Conservation (phyloP, 1,140 invertebrate genomes). For the Littorina saxatilis region DNA sequence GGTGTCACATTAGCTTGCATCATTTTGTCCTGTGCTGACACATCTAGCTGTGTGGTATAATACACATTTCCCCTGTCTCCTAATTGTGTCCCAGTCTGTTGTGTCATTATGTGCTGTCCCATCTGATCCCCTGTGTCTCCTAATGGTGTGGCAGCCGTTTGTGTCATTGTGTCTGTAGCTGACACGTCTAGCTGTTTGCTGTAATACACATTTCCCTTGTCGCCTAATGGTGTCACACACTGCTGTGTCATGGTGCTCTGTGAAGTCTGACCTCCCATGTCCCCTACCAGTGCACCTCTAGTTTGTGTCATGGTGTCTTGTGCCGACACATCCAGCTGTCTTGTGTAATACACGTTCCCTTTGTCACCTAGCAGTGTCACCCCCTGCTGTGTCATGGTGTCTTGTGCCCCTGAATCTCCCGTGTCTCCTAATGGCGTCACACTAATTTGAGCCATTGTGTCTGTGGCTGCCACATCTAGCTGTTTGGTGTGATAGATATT, state of each 20-base stretch:
- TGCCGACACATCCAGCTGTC: slow-evolving; percentile 26
- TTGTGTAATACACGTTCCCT: slow-evolving; percentile 21
- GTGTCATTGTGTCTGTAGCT: neutral
- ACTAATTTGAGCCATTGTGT: neutral
- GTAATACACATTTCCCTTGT: neutral
- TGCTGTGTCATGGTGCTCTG: slow-evolving; percentile 13
- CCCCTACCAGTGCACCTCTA: too few relatives aligned
- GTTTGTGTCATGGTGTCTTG: neutral
- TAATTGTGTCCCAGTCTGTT: neutral
- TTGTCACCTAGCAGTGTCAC: neutral
- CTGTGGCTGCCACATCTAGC: slow-evolving; percentile 10
- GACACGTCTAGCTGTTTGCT: neutral
- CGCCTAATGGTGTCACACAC: neutral
- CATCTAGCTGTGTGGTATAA: too few relatives aligned
- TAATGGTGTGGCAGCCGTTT: neutral
- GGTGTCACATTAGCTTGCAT: too few relatives aligned
- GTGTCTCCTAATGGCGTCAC: neutral
- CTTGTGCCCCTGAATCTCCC: neutral
- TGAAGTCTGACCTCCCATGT: neutral
- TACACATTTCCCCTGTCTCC: neutral
- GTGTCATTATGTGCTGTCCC: neutral
- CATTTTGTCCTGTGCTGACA: too few relatives aligned
- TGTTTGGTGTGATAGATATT: slow-evolving; percentile 34
- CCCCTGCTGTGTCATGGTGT: neutral
- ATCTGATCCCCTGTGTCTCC: neutral